phyloP scores from a whole-genome alignment of 1,140 invertebrate genomes.

The Euborellia annulipes region DNA sequence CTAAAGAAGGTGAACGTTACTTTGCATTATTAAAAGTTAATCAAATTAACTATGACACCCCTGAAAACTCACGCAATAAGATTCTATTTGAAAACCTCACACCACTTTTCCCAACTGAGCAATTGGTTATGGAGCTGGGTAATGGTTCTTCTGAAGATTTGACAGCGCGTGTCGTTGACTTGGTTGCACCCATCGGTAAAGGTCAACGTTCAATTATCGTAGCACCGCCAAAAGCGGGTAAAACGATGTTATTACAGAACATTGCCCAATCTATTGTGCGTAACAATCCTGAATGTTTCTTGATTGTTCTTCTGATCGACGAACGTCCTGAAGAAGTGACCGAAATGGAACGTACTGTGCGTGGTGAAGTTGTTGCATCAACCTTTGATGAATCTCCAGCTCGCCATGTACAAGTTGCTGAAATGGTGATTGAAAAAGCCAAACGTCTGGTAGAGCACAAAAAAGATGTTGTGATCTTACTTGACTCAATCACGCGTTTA shows the following conservation, averaged over 20 bases:
- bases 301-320: constrained; percentile 20
- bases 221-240: constrained; percentile 16
- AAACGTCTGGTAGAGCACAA: constrained; percentile 20
- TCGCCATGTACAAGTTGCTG: constrained; percentile 19
- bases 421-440: constrained; percentile 21
- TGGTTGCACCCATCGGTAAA: constrained; percentile 17
- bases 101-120: constrained; percentile 11
- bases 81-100: constrained; percentile 19
- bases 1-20: constrained; percentile 16
- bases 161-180: constrained; percentile 15
- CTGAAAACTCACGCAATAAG: constrained; percentile 4
- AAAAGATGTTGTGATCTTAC: constrained; percentile 20
- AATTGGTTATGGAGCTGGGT: constrained; percentile 11
- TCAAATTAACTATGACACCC: constrained; percentile 13
- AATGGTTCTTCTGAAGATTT: constrained; percentile 3
- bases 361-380: constrained; percentile 18
- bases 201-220: constrained; percentile 19
- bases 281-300: constrained; percentile 15
- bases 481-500: constrained; percentile 21
- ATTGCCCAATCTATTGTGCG: constrained; percentile 16
- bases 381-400: constrained; percentile 20
- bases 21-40: constrained; percentile 14
- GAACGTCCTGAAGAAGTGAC: constrained; percentile 22
- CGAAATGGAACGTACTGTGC: constrained; percentile 20
- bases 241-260: constrained; percentile 18